Percentiles rank a stretch among this genome's conserved stretches.
These are phyloP conservation scores for Philypnodon macrostomus DNA, from an alignment of 2,797 vertebrate genomes.

Conservation along the genomic window DNA sequence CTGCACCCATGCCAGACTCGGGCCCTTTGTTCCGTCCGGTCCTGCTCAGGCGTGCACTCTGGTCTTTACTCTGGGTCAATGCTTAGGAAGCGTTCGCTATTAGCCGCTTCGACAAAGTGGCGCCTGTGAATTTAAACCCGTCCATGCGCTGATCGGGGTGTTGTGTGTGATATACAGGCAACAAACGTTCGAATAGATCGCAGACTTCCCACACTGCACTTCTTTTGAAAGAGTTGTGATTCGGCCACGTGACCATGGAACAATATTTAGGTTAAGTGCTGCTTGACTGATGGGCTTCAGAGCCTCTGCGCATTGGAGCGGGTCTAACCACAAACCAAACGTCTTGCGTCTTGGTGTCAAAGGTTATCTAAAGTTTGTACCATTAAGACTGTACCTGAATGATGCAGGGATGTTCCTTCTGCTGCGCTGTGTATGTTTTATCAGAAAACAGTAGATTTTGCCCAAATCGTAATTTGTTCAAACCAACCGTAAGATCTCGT, in stretches of 20 bases:
- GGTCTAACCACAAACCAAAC: slow-evolving; percentile 14
- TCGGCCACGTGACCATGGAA: slow-evolving; percentile 8
- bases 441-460: background rate
- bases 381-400: background rate
- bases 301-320: slow-evolving; percentile 21
- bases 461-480: too few species aligned
- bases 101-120: slow-evolving; percentile 15
- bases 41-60: background rate
- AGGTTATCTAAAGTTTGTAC: slow-evolving; percentile 37
- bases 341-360: slow-evolving; percentile 16
- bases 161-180: slow-evolving; percentile 10
- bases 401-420: background rate
- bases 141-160: slow-evolving; percentile 2
- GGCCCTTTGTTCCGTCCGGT: slow-evolving; percentile 15
- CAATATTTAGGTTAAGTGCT: slow-evolving; percentile 17
- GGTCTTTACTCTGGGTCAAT: background rate
- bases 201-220: slow-evolving; percentile 7
- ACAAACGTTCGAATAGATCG: slow-evolving; percentile 7
- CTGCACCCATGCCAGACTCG: slow-evolving; percentile 21
- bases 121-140: slow-evolving; percentile 14
- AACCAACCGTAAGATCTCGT: too few species aligned
- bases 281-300: background rate
- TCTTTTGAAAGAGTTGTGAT: slow-evolving; percentile 1
- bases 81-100: slow-evolving; percentile 16
- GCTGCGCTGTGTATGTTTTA: too few species aligned